phyloP scores from a whole-genome alignment of 2,113 vertebrate species.

The Neopipo cinnamomea region DNA sequence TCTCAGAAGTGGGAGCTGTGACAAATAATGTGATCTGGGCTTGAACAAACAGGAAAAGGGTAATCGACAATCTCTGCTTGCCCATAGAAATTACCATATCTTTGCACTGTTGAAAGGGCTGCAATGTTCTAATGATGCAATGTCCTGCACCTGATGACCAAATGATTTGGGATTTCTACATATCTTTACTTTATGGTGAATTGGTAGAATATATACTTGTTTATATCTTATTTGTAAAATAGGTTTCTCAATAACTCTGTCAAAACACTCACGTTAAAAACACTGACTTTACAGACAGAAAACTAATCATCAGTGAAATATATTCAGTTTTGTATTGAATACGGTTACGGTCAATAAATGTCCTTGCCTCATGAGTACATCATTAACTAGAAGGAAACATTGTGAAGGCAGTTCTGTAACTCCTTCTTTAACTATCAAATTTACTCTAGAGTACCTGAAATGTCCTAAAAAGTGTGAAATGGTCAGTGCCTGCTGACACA shows the following conservation, averaged over 20 bases:
- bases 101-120: not conserved
- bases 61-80: not conserved
- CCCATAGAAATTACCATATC: not conserved
- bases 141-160: not conserved
- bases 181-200: not conserved
- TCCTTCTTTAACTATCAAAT: not conserved
- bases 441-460: not conserved
- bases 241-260: not conserved
- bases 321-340: not conserved
- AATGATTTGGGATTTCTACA: not conserved
- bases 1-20: not conserved
- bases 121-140: not conserved
- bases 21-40: not conserved
- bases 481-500: not conserved
- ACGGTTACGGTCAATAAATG: not conserved
- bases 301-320: not conserved
- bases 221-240: not conserved
- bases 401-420: not conserved
- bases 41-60: not conserved
- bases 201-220: not conserved
- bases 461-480: not conserved
- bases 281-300: not conserved
- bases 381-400: conserved; percentile 20
- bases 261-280: not conserved
- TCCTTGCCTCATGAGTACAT: not conserved